Conservation (phyloP, 2,113 vertebrate species). For the Labrus mixtus region DNA sequence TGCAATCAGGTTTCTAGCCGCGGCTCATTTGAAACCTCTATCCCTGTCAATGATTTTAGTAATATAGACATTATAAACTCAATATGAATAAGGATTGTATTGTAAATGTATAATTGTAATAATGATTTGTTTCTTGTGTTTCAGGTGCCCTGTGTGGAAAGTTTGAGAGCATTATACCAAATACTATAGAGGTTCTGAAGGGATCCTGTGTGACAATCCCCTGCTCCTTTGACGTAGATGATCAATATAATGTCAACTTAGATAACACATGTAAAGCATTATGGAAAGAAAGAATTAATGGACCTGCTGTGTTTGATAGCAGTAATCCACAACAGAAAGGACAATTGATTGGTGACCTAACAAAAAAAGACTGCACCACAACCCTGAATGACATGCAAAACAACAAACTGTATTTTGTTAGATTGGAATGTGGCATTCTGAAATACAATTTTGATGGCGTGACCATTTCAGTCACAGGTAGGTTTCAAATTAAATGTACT, state of each 20-base stretch:
- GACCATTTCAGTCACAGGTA: conserved; percentile 24
- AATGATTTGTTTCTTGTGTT: conserved; percentile 34
- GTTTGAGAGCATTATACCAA: not conserved
- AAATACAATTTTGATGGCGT: too few relatives aligned
- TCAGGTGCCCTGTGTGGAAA: conserved; percentile 26
- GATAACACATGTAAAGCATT: not conserved
- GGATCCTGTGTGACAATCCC: conserved; percentile 62
- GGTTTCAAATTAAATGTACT: not conserved
- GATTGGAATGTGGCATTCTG: not conserved
- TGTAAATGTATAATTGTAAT: too few relatives aligned
- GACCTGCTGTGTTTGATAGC: not conserved
- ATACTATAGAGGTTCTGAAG: conserved; percentile 10
- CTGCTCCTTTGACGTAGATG: conserved; percentile 15
- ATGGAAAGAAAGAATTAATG: too few relatives aligned
- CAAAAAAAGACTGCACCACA: conserved; percentile 51
- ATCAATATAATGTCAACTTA: fast-evolving
- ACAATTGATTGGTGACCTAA: not conserved
- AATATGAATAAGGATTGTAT: too few relatives aligned
- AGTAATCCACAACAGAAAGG: not conserved
- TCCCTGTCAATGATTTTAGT: too few relatives aligned
- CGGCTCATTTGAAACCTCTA: too few relatives aligned
- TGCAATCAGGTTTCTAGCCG: too few relatives aligned
- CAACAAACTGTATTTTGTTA: too few relatives aligned
- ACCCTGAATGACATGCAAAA: conserved; percentile 24
- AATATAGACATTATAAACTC: too few relatives aligned